These are phyloP conservation scores for Sclerodermus sp. DNA, from an alignment of 2,888 invertebrate genomes.

Conservation along the genomic window DNA sequence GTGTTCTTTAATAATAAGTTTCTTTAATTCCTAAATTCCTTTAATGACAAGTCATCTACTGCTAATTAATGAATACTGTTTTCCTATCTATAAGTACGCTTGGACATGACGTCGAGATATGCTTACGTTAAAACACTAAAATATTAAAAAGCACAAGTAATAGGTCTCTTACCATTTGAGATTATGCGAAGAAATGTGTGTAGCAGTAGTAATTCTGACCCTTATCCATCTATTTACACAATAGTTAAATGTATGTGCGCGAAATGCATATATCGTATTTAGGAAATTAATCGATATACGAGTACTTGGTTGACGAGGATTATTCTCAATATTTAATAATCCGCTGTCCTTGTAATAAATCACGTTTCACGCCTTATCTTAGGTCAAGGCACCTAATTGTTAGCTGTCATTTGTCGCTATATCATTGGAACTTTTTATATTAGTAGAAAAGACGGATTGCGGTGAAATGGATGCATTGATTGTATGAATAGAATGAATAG, in stretches of 20 bases:
- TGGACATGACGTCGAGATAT: conserved; percentile 27
- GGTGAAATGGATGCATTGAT: conserved; percentile 40
- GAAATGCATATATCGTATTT: too few relatives aligned
- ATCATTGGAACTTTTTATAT: conserved; percentile 42
- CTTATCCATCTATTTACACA: background rate
- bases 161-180: conserved; percentile 1
- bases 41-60: conserved; percentile 27
- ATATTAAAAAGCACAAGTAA: conserved; percentile 34
- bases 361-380: conserved; percentile 18
- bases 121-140: conserved; percentile 31
- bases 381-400: conserved; percentile 38
- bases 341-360: conserved; percentile 19
- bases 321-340: too few relatives aligned
- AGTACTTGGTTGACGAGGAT: too few relatives aligned
- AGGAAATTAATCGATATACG: background rate
- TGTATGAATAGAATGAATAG: conserved; percentile 48
- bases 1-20: too few relatives aligned
- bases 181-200: conserved; percentile 7
- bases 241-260: too few relatives aligned
- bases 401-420: conserved; percentile 51
- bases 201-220: conserved; percentile 3
- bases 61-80: conserved; percentile 51
- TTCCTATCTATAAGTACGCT: conserved; percentile 55
- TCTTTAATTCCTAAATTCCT: conserved; percentile 33
- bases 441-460: conserved; percentile 34